Conservation (phyloP, 2,888 invertebrate species). For the Orchesella flavescens region DNA sequence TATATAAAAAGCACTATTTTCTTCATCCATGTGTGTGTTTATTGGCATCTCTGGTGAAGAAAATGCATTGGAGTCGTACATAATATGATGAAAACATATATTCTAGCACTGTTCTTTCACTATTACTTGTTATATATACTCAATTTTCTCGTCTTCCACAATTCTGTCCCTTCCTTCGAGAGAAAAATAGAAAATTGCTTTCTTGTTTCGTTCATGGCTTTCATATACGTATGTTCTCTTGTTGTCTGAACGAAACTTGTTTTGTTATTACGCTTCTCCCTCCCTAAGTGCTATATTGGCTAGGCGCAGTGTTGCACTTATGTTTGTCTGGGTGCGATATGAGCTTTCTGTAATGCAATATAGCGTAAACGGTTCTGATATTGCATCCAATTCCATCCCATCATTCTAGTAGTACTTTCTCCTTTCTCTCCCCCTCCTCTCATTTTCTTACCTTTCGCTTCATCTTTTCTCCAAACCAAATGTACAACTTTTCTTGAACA, state of each 20-base stretch:
- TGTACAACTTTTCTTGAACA: conserved; percentile 28
- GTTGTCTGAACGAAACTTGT: no score
- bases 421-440: conserved; percentile 34
- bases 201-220: conserved; percentile 9
- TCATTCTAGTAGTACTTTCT: conserved; percentile 2
- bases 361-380: conserved; percentile 14
- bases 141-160: background rate
- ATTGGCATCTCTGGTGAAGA: no score
- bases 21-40: no score
- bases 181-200: conserved; percentile 38
- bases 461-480: background rate
- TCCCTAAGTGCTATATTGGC: background rate
- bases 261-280: background rate
- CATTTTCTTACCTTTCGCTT: conserved; percentile 29
- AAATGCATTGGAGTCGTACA: no score
- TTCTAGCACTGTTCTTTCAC: background rate
- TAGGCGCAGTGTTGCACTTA: background rate
- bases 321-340: conserved; percentile 8
- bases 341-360: conserved; percentile 20
- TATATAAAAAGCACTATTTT: no score
- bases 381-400: conserved; percentile 5
- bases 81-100: background rate
- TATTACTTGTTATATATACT: background rate
- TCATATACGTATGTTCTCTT: background rate
- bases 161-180: background rate